These are phyloP conservation scores for Decapterus maruadsi DNA, from an alignment of 2,797 vertebrate species.

Conservation along the genomic window DNA sequence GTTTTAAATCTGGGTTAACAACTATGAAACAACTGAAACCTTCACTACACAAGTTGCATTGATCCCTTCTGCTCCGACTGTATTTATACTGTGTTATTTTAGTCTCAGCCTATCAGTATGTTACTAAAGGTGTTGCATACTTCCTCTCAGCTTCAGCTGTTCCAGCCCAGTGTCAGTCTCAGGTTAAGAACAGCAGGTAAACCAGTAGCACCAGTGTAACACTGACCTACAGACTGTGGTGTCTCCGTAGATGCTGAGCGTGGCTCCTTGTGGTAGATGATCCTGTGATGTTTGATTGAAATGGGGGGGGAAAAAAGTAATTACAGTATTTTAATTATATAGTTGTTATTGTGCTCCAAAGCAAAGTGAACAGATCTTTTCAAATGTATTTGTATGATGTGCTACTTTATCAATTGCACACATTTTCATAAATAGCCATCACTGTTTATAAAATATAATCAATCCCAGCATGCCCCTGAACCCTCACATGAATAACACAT, in stretches of 20 bases:
- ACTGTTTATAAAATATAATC: background rate
- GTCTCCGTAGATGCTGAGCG: conserved; percentile 42
- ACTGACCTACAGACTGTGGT: conserved; percentile 46
- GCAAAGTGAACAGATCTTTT: background rate
- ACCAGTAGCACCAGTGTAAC: conserved; percentile 40
- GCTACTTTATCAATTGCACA: background rate
- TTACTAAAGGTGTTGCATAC: conserved; percentile 63
- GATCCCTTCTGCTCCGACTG: background rate
- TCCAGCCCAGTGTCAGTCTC: conserved; percentile 70
- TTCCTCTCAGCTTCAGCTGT: conserved; percentile 74
- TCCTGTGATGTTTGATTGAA: conserved; percentile 9
- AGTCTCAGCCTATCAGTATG: background rate
- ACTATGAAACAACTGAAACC: background rate
- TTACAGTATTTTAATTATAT: conserved; percentile 4
- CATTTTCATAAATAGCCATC: background rate
- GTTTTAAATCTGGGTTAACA: background rate
- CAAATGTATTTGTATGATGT: background rate
- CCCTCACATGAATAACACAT: background rate
- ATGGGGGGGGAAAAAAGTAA: background rate
- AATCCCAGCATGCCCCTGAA: background rate
- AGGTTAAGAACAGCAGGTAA: conserved; percentile 86
- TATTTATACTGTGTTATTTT: background rate
- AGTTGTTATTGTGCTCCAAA: background rate
- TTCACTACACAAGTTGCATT: background rate
- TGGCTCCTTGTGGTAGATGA: conserved; percentile 52